Base-by-base conservation (phyloP, 2,888 invertebrate genomes). In the Nemurella pictetii region DNA sequence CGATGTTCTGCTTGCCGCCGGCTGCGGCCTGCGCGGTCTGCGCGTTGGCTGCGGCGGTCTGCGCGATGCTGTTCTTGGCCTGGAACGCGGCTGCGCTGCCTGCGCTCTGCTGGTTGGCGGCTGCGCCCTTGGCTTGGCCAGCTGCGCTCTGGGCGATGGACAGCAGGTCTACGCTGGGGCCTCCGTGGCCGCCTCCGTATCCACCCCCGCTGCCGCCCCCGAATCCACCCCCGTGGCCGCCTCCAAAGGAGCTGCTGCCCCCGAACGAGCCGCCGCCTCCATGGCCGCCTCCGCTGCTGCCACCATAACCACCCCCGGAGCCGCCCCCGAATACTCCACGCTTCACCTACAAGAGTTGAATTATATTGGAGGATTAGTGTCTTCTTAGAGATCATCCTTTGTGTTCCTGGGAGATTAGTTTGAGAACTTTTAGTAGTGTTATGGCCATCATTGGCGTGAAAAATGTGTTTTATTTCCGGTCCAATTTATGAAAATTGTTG, bases 101-200 rank as follows among this genome's bases (percentile, higher is more conserved):
- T 26, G 75, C 75, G 26, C 27, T 27, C 75, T 75, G 75, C 27
- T 27, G 27, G 28, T 75, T 75, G 15, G 75, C 26, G 26, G 75
- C 75, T 75, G 75, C 75, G 75, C 75, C 26, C 75, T 75, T 75
- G 75, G 75, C 75, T n/a, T 75, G 75, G 26, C 75, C 75, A 26
- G 75, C 75, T 75, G 75, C 75, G 7, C 75, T n/a, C 75, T 75
- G 75, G 0, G 75, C 75, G 26, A 75, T 75, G 27, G 75, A 75
- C 27, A 75, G 75, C 75, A 75, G 28, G 75, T 75, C 75, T 5
- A 75, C 75, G 28, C 75, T 25, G 5, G 75, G 75, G 28, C 26
- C 75, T 75, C 75, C 75, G 75, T 75, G 75, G 26, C 75, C 75
- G 3, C 75, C 75, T 4, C 75, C 75, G 26, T 12, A 4, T 12